These are phyloP conservation scores for Acrocephalus kingi DNA, from an alignment of 2,113 vertebrate genomes.

Conservation along the genomic window DNA sequence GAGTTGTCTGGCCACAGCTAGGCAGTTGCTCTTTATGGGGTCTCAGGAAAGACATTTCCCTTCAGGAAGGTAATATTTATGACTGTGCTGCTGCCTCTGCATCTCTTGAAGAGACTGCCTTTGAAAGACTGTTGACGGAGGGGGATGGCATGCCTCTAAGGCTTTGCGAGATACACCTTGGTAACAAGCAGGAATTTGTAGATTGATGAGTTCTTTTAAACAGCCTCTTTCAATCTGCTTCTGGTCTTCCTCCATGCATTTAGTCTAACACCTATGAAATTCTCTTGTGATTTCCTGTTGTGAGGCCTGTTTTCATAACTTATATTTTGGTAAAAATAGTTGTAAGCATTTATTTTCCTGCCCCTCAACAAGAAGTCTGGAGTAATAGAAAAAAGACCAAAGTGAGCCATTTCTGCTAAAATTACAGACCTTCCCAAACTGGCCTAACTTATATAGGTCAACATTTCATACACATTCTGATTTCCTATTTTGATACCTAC, in stretches of 20 bases:
- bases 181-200: background rate
- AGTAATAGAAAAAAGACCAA: background rate
- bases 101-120: background rate
- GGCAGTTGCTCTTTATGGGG: background rate
- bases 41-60: background rate
- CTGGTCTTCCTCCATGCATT: background rate
- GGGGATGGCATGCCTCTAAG: background rate
- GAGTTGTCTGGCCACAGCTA: rapidly evolving
- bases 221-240: background rate
- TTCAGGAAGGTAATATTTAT: background rate
- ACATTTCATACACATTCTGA: background rate
- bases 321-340: background rate
- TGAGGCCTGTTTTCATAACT: background rate
- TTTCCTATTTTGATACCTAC: background rate
- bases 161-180: background rate
- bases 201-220: background rate
- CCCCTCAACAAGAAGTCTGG: background rate
- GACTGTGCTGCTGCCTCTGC: background rate
- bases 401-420: background rate
- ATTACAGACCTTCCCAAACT: background rate
- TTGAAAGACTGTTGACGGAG: background rate
- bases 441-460: background rate
- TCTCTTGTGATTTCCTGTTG: background rate
- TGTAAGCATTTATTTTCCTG: background rate
- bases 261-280: background rate